Conservation (phyloP, 2,888 invertebrate genomes). For the Ectobius pallidus region DNA sequence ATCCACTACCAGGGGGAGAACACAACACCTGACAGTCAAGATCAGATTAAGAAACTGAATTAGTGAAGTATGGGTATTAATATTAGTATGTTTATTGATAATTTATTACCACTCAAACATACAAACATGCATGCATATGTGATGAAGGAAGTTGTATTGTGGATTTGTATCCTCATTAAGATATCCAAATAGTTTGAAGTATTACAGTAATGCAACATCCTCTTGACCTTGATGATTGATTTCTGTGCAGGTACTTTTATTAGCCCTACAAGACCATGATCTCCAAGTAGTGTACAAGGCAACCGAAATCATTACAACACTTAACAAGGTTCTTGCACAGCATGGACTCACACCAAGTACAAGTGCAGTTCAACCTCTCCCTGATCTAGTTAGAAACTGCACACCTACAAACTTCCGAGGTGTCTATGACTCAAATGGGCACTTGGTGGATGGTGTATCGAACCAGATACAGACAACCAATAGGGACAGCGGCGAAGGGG, state of each 20-base stretch:
- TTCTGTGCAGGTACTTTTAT: constrained; percentile 61
- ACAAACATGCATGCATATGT: no score
- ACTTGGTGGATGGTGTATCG: background rate
- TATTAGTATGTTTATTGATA: no score
- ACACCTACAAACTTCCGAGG: background rate
- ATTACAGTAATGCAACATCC: no score
- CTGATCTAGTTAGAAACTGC: constrained; percentile 6
- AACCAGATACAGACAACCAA: background rate
- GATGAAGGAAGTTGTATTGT: no score
- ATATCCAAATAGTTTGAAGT: no score
- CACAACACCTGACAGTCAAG: no score
- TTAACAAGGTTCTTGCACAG: constrained; percentile 24
- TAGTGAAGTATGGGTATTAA: no score
- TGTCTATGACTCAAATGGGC: constrained; percentile 6
- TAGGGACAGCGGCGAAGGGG: background rate
- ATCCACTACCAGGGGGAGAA: no score
- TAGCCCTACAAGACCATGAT: constrained; percentile 72
- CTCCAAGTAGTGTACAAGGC: constrained; percentile 71
- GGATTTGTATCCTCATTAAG: no score
- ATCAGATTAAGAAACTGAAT: no score
- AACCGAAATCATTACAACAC: constrained; percentile 57
- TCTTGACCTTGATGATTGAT: no score
- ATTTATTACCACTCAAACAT: no score
- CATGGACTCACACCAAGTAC: constrained; percentile 26
- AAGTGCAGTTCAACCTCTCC: background rate